A percentile compares a stretch with the other conserved stretches of the same genome.
Evolutionary conservation across 2,888 invertebrate genomes (phyloP).

Genomic region (Spatulosminthurus flaviceps): DNA sequence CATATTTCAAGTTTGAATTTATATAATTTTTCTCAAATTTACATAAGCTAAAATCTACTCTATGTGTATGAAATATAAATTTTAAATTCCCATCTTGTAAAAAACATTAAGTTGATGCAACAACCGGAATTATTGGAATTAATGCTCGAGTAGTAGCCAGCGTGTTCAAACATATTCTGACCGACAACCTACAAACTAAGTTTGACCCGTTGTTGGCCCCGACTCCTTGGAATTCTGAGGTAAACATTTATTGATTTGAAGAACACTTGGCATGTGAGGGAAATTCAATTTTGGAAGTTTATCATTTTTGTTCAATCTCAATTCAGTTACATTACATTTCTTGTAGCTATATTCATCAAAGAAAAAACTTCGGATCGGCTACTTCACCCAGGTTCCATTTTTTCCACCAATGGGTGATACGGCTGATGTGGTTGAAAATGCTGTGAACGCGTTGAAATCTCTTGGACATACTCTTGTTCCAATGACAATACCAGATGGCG

Average conservation of each 20-base stretch:
- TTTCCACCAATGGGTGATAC: conserved; percentile 66
- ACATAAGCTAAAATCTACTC: not conserved
- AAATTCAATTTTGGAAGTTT: too few relatives aligned
- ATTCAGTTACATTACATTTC: too few relatives aligned
- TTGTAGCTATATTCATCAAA: conserved; percentile 53
- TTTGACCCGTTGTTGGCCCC: conserved; percentile 54
- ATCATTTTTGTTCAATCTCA: too few relatives aligned
- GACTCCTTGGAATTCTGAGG: conserved; percentile 57
- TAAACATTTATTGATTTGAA: too few relatives aligned
- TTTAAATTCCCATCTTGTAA: too few relatives aligned
- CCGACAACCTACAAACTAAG: conserved; percentile 48
- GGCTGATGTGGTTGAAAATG: conserved; percentile 64
- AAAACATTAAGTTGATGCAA: conserved; percentile 51
- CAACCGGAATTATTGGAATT: conserved; percentile 56
- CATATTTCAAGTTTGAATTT: not conserved
- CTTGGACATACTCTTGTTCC: conserved; percentile 64
- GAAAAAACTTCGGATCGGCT: conserved; percentile 65
- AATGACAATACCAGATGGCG: conserved; percentile 59
- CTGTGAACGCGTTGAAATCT: conserved; percentile 63
- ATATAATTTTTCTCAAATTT: not conserved
- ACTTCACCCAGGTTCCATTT: conserved; percentile 65
- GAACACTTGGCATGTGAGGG: too few relatives aligned
- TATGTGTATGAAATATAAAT: too few relatives aligned
- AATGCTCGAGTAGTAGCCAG: conserved; percentile 53
- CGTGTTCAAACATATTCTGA: conserved; percentile 52